phyloP scores from a whole-genome alignment of 2,888 invertebrate genomes.

The Chirona hameri region DNA sequence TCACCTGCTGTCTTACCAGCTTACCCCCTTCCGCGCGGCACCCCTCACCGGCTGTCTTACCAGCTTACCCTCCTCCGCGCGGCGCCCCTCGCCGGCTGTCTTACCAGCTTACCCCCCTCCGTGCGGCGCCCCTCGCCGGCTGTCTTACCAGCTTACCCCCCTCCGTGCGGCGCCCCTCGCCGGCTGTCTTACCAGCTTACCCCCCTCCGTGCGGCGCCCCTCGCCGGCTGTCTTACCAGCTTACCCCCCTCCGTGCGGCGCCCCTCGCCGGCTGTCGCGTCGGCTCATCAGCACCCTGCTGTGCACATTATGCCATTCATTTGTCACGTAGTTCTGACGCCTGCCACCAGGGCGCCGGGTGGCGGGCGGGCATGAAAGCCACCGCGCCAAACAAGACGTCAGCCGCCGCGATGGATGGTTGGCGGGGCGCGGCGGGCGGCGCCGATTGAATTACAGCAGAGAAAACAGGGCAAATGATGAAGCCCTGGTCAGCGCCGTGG shows the following conservation, averaged over 20 bases:
- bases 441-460: conserved; percentile 8
- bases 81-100: too few relatives aligned
- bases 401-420: neutral
- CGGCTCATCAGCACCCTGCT: neutral
- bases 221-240: neutral
- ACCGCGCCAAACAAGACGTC: conserved; percentile 5
- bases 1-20: neutral
- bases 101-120: neutral
- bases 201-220: too few relatives aligned
- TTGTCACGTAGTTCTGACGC: conserved; percentile 8
- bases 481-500: neutral
- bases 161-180: too few relatives aligned
- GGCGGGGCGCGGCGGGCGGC: conserved; percentile 1
- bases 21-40: neutral
- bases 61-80: too few relatives aligned
- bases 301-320: conserved; percentile 12
- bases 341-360: neutral
- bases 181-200: too few relatives aligned
- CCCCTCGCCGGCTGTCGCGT: neutral
- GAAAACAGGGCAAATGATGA: neutral
- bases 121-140: neutral
- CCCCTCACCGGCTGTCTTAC: neutral
- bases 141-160: neutral
- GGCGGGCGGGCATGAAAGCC: neutral
- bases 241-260: neutral